Base-by-base conservation (phyloP, 2,113 vertebrate genomes). In the Antennarius striatus region DNA sequence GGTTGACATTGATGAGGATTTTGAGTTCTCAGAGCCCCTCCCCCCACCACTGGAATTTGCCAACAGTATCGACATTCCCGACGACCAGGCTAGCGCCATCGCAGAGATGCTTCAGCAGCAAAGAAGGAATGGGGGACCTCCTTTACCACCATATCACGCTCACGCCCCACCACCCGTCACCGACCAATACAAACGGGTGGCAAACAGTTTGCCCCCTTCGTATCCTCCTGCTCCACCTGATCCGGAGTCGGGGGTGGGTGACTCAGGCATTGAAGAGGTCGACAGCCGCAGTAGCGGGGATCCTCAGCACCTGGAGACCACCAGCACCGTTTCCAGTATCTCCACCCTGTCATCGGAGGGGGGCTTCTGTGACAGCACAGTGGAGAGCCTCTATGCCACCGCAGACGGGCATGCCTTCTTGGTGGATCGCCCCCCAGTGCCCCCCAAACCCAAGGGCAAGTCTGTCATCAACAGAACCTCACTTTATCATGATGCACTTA, bases 321-420 rank as follows among this genome's bases (percentile, higher is more conserved):
- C 96, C 92, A 99, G 96, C 95, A 98, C 96, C 82, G 92, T 99
- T 80, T 98, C 98, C 81, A 98, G 96, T 88, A 95, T 98, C 91
- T 99, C 96, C 84, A 98, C 96, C 48, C 90, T 98, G 75, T 98
- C 97, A n/a, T 99, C 96, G 0, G 98, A 99, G 73, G 96, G 95
- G 1, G 96, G 94, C 10, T 91, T 87, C 72, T 85, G 87, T 6
- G 88, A 87, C 75, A 96, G 96, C 76, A 91, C 92, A 6, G 79
- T 94, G 89, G 97, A 99, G 89, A 95, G 95, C 80, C 96, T 95
- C 87, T 96, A 96, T 40, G 94, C 95, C 93, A 94, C 95, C 79
- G 94, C 95, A 84, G 96, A 98, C 43, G 96, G 96, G 45, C 96
- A 98, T 68, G 94, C 93, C 60, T 96, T 96, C 77, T 88, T 95